These are phyloP conservation scores for Zaprionus ghesquierei DNA, from an alignment of 1,140 invertebrate species.

Conservation along the genomic window DNA sequence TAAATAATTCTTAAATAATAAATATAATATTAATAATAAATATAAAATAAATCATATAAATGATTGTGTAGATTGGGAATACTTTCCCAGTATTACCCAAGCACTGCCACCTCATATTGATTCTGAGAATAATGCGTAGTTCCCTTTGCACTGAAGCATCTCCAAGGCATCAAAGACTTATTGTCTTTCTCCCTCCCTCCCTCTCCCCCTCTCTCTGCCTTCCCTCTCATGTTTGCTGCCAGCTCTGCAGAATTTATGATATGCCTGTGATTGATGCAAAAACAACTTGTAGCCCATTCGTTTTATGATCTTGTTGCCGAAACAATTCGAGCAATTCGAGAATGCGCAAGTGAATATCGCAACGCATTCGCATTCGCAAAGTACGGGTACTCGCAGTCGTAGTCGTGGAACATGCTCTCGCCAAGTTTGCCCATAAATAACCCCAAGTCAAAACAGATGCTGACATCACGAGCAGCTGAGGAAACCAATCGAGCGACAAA, in stretches of 20 bases:
- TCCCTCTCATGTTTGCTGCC: too few relatives aligned
- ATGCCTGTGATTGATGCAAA: background rate
- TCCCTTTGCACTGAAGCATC: too few relatives aligned
- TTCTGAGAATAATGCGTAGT: too few relatives aligned
- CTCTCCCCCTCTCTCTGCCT: background rate
- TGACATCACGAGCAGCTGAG: constrained; percentile 41
- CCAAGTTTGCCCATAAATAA: constrained; percentile 32
- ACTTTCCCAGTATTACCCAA: too few relatives aligned
- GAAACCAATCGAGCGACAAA: constrained; percentile 36
- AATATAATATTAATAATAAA: too few relatives aligned
- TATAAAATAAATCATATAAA: too few relatives aligned
- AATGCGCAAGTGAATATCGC: background rate
- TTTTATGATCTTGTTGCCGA: background rate
- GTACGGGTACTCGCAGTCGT: background rate
- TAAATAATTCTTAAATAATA: too few relatives aligned
- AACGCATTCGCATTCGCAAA: background rate
- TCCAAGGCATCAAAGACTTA: background rate
- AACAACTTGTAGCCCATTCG: background rate
- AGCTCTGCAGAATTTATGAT: background rate
- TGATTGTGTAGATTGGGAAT: too few relatives aligned
- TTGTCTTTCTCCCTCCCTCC: background rate
- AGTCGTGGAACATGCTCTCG: background rate
- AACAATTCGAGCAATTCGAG: background rate
- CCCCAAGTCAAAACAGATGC: constrained; percentile 25
- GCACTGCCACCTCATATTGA: too few relatives aligned